Evolutionary conservation across 2,113 vertebrate genomes (phyloP), one percentile per base, ranked within the genome.

Genomic region (Pterophyllum scalare): DNA sequence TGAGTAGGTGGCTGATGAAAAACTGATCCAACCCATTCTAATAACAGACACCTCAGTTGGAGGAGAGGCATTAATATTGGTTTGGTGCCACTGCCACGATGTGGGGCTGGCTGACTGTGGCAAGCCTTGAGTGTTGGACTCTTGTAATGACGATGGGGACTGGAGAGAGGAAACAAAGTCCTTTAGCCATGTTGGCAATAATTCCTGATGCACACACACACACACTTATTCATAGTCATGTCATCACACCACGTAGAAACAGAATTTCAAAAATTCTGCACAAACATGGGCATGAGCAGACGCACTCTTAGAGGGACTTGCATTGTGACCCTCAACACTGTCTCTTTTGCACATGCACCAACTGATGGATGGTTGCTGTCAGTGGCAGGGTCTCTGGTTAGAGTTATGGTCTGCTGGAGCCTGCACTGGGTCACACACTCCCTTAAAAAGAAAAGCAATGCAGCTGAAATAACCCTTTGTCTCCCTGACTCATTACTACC

Each of bases 391-490:
- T 82, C 80, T 87, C 64, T 79, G 74, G 74, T 88, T 67, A 88
- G 91, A 92, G 77, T 92, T 82, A 91, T 89, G 86, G 88, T 87
- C 88, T 60, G 75, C 82, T 52, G 61, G 60, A 89, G 84, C 62
- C 86, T 76, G 70, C 78, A 76, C 77, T 87, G 90, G 87, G 87
- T 90, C 72, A 64, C 85, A 75, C 76, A 86, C 70, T 83, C 67
- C 75, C 67, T 59, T 79, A 91, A 91, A 89, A 59, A 81, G 67
- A 91, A 90, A 60, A 81, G 74, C 65, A 77, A 70, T 56, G 57
- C 80, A 86, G 81, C 82, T 65, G 74, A 86, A 93, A 74, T 84
- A 88, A 88, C 88, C 88, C 84, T 90, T 90, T 92, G 85, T 89
- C 59, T 91, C 33, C 15, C 60, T 52, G 81, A n/a, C 60, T 83